Evolutionary conservation across 92 coral and sea anemone genomes (phyloP).

Genomic region (Heliopora coerulea): DNA sequence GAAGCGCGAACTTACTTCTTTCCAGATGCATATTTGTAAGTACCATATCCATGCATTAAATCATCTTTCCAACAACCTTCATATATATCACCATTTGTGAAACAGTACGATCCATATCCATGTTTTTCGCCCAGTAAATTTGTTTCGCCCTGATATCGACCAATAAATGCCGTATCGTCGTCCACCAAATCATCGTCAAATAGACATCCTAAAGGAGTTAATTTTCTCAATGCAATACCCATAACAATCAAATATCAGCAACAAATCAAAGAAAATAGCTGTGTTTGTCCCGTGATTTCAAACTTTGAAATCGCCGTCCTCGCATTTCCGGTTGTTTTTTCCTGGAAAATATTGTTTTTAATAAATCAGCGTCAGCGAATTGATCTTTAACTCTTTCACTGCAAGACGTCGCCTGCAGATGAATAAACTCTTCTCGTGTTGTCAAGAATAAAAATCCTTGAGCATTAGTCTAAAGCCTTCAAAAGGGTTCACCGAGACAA

Average conservation of each 20-base stretch:
- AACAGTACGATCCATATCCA: constrained; percentile 70
- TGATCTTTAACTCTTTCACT: too few species aligned
- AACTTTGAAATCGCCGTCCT: too few species aligned
- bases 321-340: too few species aligned
- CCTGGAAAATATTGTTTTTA: too few species aligned
- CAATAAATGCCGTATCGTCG: not conserved
- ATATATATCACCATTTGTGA: constrained; percentile 69
- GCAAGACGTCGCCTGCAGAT: too few species aligned
- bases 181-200: not conserved
- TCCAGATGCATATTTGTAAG: constrained; percentile 51
- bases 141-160: constrained; percentile 50
- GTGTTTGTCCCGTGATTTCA: too few species aligned
- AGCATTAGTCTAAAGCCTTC: too few species aligned
- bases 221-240: not conserved
- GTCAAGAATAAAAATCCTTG: too few species aligned
- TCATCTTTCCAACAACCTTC: constrained; percentile 81
- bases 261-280: too few species aligned
- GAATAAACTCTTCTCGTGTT: too few species aligned
- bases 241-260: not conserved
- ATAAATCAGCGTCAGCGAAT: too few species aligned
- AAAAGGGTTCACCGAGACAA: too few species aligned
- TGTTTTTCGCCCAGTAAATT: constrained; percentile 72
- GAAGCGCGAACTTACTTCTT: constrained; percentile 7
- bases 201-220: constrained; percentile 12
- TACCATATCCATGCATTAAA: constrained; percentile 74